phyloP scores from a whole-genome alignment of 2,888 invertebrate genomes.

The Lasioglossum vierecki region DNA sequence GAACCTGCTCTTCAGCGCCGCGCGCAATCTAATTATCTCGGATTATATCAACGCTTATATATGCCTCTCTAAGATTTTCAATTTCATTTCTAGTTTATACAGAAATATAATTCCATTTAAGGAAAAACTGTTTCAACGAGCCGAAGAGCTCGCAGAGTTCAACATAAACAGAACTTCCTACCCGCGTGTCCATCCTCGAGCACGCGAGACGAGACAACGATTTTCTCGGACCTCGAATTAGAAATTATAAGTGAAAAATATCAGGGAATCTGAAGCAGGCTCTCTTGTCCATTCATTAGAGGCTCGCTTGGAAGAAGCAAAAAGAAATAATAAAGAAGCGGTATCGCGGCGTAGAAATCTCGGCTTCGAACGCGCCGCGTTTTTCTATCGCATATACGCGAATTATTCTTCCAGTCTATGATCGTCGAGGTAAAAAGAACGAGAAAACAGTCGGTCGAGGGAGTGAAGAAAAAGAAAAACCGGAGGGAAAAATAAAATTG shows the following conservation, averaged over 20 bases:
- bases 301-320: not conserved
- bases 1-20: not conserved
- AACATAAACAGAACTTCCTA: not conserved
- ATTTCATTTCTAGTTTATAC: not conserved
- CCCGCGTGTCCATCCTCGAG: not conserved
- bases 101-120: not conserved
- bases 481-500: not conserved
- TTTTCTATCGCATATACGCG: constrained; percentile 12
- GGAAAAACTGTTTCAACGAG: not conserved
- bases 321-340: not conserved
- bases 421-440: not conserved
- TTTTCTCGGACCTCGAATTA: not conserved
- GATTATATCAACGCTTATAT: not conserved
- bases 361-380: constrained; percentile 1
- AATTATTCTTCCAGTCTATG: not conserved
- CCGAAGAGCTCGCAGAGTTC: not conserved
- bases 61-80: not conserved
- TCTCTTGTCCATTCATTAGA: not conserved
- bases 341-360: not conserved
- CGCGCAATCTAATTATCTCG: not conserved
- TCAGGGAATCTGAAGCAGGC: not conserved
- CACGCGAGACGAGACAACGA: not conserved
- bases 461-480: not conserved
- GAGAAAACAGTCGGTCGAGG: not conserved
- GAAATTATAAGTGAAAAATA: constrained; percentile 12